Base-by-base conservation (phyloP, 2,113 vertebrate genomes). In the Stictonetta naevosa region DNA sequence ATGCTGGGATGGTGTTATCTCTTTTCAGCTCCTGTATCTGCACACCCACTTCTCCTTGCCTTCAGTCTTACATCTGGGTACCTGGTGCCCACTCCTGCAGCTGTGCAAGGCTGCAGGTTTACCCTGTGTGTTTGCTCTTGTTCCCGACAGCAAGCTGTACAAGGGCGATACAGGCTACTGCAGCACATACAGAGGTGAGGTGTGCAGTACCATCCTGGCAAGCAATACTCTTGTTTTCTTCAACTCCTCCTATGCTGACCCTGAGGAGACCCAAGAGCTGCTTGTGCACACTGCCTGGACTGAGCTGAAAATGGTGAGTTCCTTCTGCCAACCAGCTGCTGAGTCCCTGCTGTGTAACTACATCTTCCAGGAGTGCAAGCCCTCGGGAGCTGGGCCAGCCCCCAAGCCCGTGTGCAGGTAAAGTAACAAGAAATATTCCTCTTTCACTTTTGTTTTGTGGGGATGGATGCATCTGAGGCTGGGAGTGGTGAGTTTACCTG, bases 361-460 rank as follows among this genome's bases (percentile, higher is more conserved):
- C 90, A 95, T 98, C 94, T 99, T 99, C 98, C 99, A 98, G 46
- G 98, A 99, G 94, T 99, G 99, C 97, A 99, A 98, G 95, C 98
- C 99, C 2, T 98, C 98, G 1, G 98, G 98, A n/a, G 87, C 96
- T 42, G 98, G 98, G 42, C 98, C 99, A 12, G 95, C 98, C 67
- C 99, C 99, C 29, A 99, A 98, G 96, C 99, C 99, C 22, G 93
- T 99, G 60, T 99, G 99, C 99, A 99, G 99, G 99, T 99, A 98
- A 98, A 88, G 11, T 28, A 78, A 77, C 77, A 93, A 64, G 44
- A 33, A 79, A 28, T 38, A 23, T 21, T 88, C 21, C 16, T 58
- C 25, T 60, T 92, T 89, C 71, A 62, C 50, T 59, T 80, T 68
- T 7, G 72, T 74, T 86, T 63, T 0, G 0, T 53, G 82, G 71